Base-by-base conservation (phyloP, 2,888 invertebrate species). In the Apoda limacodes region DNA sequence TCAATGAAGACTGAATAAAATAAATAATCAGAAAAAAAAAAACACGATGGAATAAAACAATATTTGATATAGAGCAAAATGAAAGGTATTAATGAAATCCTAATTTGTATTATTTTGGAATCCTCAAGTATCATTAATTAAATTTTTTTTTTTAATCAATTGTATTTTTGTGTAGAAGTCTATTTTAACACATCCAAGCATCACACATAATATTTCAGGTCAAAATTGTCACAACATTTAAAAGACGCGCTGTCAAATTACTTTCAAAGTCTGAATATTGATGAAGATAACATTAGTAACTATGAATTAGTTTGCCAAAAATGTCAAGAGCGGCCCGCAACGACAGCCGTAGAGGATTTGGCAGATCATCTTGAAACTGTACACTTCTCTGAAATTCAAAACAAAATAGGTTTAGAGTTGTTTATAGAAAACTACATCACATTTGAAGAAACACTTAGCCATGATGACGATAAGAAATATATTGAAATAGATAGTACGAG, bases 141-240 rank as follows among this genome's bases (percentile, higher is more conserved):
- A n/a, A n/a, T n/a, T n/a, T n/a, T n/a, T n/a, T n/a, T n/a, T n/a
- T n/a, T n/a, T n/a, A n/a, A n/a, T n/a, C n/a, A n/a, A n/a, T n/a
- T n/a, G n/a, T n/a, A n/a, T n/a, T n/a, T n/a, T n/a, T n/a, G n/a
- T n/a, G n/a, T n/a, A n/a, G n/a, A n/a, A n/a, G n/a, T n/a, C n/a
- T n/a, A n/a, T n/a, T n/a, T n/a, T n/a, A n/a, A n/a, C n/a, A n/a
- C n/a, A n/a, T n/a, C n/a, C n/a, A n/a, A n/a, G n/a, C n/a, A n/a
- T n/a, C n/a, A n/a, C n/a, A n/a, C n/a, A n/a, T n/a, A n/a, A n/a
- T 30, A 46, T 72, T 72, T 44, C 71, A 75, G 75, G 59, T 60
- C 39, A 12, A 34, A 41, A 32, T 33, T 32, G 12, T 29, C 33
- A 12, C n/a, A n/a, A n/a, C n/a, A n/a, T n/a, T n/a, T n/a, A n/a